phyloP scores from a whole-genome alignment of 2,888 invertebrate genomes.

The Patella pellucida region DNA sequence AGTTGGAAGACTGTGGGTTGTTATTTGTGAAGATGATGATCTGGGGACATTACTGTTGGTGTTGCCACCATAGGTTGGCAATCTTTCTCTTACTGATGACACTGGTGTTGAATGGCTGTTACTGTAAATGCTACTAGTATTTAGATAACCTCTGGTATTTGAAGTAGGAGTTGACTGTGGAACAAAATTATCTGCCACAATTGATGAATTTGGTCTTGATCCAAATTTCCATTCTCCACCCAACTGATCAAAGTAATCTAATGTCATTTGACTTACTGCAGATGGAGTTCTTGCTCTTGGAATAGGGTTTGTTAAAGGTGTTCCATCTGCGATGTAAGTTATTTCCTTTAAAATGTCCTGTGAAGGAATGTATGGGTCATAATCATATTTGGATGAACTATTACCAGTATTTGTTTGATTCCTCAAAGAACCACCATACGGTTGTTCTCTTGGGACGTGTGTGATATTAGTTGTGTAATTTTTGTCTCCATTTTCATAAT shows the following conservation, averaged over 20 bases:
- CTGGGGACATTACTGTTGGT: too few species aligned
- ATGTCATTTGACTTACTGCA: slow-evolving; percentile 47
- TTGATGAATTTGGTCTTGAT: background rate
- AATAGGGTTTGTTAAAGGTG: slow-evolving; percentile 36
- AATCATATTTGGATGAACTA: slow-evolving; percentile 16
- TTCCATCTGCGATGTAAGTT: slow-evolving; percentile 38
- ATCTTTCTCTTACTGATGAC: too few species aligned
- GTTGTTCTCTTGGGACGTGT: background rate
- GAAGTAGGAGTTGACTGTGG: background rate
- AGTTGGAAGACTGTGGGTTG: too few species aligned
- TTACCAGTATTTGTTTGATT: background rate
- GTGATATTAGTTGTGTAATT: background rate
- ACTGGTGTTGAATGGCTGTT: too few species aligned
- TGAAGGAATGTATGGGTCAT: slow-evolving; percentile 51
- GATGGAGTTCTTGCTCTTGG: slow-evolving; percentile 42
- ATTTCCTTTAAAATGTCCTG: slow-evolving; percentile 53
- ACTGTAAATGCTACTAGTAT: too few species aligned
- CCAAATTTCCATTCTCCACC: slow-evolving; percentile 53
- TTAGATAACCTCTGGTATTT: background rate
- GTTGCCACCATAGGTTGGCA: too few species aligned
- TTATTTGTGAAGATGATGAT: too few species aligned
- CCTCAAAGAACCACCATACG: background rate
- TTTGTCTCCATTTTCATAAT: too few species aligned
- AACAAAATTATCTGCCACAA: background rate
- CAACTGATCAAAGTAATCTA: slow-evolving; percentile 55